A percentile compares a stretch with the other conserved stretches of the same genome.
Evolutionary conservation across 2,797 vertebrate genomes (phyloP).

Genomic region (Meriones psammophilus): DNA sequence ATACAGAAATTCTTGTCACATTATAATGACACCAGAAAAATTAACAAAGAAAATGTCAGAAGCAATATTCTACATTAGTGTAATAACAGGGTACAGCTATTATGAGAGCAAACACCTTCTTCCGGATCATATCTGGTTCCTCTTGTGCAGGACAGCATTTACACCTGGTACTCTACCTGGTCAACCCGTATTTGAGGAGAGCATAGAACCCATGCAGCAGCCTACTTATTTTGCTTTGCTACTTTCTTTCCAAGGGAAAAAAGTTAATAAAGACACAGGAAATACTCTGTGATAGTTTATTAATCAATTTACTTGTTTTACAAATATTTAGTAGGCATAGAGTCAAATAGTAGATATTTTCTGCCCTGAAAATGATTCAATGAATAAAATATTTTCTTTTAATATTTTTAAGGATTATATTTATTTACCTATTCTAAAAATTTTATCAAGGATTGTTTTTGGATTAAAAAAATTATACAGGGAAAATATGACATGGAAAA

Average conservation of each 20-base stretch:
- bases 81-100: neutral
- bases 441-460: neutral
- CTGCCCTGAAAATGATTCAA: neutral
- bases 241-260: neutral
- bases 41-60: neutral
- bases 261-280: neutral
- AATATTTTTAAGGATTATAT: neutral
- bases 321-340: neutral
- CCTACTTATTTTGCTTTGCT: neutral
- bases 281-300: neutral
- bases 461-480: constrained; percentile 7
- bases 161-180: no score
- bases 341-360: neutral
- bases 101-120: neutral
- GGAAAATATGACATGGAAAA: neutral
- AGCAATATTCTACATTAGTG: neutral
- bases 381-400: constrained; percentile 17
- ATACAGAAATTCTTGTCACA: neutral
- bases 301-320: constrained; percentile 12
- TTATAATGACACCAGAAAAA: neutral
- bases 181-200: neutral
- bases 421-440: neutral
- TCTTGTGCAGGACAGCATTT: neutral
- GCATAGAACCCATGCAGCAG: neutral
- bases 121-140: neutral